Evolutionary conservation across 2,113 vertebrate species (phyloP), one percentile per base, ranked within the genome.

Genomic region (Sciurus niger): DNA sequence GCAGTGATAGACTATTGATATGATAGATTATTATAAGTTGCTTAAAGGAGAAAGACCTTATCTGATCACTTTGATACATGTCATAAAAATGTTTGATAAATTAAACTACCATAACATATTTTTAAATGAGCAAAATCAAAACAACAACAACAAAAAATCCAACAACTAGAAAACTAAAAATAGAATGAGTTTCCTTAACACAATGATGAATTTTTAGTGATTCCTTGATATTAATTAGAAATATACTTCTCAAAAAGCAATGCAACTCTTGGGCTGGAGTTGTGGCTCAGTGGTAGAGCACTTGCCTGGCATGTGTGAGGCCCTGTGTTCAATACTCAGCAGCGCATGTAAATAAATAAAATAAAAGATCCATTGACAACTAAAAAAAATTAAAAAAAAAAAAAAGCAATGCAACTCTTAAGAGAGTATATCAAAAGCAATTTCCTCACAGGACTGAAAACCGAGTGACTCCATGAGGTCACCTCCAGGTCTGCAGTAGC

Each of bases 201-300:
- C 25, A 12, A 95, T 32, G 11, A 72, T 80, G 17, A 93, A 74
- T 48, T 79, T 84, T 89, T 82, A 53, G 4, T 76, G 70, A 84
- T 14, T 80, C 32, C 76, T 84, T 73, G 63, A 80, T 40, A 80
- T 20, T 83, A 53, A 73, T 55, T 63, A 95, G 67, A 85, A 96
- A 76, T 76, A n/a, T 10, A 18, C 25, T 89, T 90, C 87, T 82
- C 30, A 74, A 89, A 93, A 89, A 78, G 70, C 77, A 83, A 37
- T 7, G 30, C 24, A 77, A 40, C 2, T 14, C 63, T 83, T 28
- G 40, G 40, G 40, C 40, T 40, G 40, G 40, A 3, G 40, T 40
- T 40, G 40, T 40, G 40, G 40, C 40, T 40, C 40, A 40, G 40
- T 40, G 40, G 40, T 40, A 40, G 40, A 40, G 40, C 40, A 40